Conservation (phyloP, 2,888 invertebrate genomes). For the Dione vanillae region DNA sequence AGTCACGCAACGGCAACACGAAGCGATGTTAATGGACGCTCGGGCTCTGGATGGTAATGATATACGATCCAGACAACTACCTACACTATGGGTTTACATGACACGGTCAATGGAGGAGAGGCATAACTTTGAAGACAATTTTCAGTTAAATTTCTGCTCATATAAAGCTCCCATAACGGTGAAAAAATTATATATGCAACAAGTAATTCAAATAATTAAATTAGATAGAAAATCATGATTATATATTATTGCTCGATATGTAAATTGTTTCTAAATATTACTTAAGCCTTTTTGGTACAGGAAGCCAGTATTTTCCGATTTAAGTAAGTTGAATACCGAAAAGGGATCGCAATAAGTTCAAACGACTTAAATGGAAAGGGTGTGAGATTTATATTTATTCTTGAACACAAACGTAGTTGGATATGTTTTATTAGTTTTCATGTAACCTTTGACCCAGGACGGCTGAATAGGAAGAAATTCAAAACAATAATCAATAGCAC, state of each 20-base stretch:
- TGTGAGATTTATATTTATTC: slow-evolving; percentile 18
- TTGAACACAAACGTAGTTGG: background rate
- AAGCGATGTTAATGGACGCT: slow-evolving; percentile 46
- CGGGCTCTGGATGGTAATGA: slow-evolving; percentile 48
- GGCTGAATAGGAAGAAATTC: background rate
- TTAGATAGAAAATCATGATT: background rate
- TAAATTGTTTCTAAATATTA: background rate
- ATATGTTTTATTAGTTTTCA: slow-evolving; percentile 13
- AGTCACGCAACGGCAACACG: slow-evolving; percentile 71
- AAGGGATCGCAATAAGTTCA: slow-evolving; percentile 31
- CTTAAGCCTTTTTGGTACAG: background rate
- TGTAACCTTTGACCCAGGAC: background rate
- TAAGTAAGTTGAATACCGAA: slow-evolving; percentile 26
- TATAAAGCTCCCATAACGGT: background rate
- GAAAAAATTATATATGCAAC: background rate
- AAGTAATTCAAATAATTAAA: background rate
- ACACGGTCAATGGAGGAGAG: background rate
- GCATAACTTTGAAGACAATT: background rate
- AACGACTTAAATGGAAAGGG: slow-evolving; percentile 21
- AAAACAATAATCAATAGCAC: too few relatives aligned
- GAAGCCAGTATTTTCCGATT: slow-evolving; percentile 5
- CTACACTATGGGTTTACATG: slow-evolving; percentile 10
- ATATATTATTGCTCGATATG: background rate
- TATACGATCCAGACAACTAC: slow-evolving; percentile 44
- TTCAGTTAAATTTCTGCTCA: background rate